These are phyloP conservation scores for Ips typographus DNA, from an alignment of 1,140 invertebrate genomes.

Conservation along the genomic window DNA sequence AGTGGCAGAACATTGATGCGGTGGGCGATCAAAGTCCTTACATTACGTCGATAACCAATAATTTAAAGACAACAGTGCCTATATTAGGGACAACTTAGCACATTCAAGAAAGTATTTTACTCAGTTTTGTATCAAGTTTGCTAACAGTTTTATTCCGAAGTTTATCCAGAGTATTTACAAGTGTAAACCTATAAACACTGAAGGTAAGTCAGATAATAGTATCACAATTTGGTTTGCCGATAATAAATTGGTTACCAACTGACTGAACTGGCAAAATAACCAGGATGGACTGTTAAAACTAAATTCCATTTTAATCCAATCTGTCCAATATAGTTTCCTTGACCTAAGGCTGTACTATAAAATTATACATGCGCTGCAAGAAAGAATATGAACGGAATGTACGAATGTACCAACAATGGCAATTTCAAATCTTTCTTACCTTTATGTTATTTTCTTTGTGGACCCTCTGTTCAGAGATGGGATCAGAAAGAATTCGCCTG, in stretches of 20 bases:
- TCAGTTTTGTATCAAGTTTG: conserved; percentile 96
- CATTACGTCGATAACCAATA: conserved; percentile 84
- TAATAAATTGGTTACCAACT: too few species aligned
- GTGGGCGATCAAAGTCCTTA: conserved; percentile 98
- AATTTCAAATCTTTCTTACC: too few species aligned
- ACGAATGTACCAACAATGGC: too few species aligned
- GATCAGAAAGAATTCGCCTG: conserved; percentile 2
- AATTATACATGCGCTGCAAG: too few species aligned
- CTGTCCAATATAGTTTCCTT: too few species aligned
- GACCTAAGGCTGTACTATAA: too few species aligned
- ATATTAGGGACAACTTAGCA: conserved; percentile 89
- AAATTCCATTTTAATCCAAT: background rate
- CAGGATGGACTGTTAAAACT: background rate
- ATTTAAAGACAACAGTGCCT: conserved; percentile 88
- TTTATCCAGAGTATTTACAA: conserved; percentile 92
- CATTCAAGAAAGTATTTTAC: conserved; percentile 98
- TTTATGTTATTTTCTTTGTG: too few species aligned
- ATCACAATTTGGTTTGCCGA: too few species aligned
- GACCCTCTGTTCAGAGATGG: background rate
- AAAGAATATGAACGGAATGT: too few species aligned
- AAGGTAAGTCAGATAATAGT: conserved; percentile 53
- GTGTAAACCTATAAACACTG: conserved; percentile 90
- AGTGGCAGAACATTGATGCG: conserved; percentile 88
- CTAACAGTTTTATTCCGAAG: conserved; percentile 93
- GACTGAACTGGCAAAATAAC: too few species aligned